Evolutionary conservation across 2,888 invertebrate genomes (phyloP), one percentile per base, ranked within the genome.

Genomic region (Uropetala carovei): DNA sequence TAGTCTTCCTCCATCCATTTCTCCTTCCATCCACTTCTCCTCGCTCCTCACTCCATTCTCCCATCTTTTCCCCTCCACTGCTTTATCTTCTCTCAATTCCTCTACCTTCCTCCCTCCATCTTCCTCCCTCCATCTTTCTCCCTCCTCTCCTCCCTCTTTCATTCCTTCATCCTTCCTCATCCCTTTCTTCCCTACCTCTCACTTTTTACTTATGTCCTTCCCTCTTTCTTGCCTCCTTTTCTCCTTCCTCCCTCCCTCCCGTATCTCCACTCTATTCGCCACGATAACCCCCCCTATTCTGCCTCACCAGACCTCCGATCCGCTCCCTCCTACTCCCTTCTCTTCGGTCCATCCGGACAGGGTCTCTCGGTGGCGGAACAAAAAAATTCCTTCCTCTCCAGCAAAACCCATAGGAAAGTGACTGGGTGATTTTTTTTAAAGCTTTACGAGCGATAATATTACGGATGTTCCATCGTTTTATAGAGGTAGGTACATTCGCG

Each of bases 401-500:
- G 8, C 75, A 27, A 27, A 75, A 64, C 13, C 43, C 43, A 64
- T n/a, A 64, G 89, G 43, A 43, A 83, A 57, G 57, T 83, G 56
- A 16, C 10, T 4, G 13, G 9, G 68, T 9, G n/a, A 7, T 68
- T 89, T 89, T 89, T 64, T 68, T 89, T 10, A 8, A 43, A 18
- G 64, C 56, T 89, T 89, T 89, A 89, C 89, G 89, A 89, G 64
- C 89, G 89, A 89, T 64, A 64, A 89, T 89, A 68, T 89, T 89
- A 59, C 64, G 89, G 89, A 89, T 68, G 89, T 68, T 64, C 56
- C 89, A 68, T 43, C 68, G 64, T 60, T 68, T 89, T 89, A 89
- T 64, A 64, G 89, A 60, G 59, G 86, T 60, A 60, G 43, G 89
- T 89, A 60, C 56, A 89, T 89, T 89, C 89, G 68, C 89, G 64